A percentile compares a stretch with the other conserved stretches of the same genome.
Evolutionary conservation across 2,888 invertebrate genomes (phyloP).

Genomic region (Ophion slaviceki): DNA sequence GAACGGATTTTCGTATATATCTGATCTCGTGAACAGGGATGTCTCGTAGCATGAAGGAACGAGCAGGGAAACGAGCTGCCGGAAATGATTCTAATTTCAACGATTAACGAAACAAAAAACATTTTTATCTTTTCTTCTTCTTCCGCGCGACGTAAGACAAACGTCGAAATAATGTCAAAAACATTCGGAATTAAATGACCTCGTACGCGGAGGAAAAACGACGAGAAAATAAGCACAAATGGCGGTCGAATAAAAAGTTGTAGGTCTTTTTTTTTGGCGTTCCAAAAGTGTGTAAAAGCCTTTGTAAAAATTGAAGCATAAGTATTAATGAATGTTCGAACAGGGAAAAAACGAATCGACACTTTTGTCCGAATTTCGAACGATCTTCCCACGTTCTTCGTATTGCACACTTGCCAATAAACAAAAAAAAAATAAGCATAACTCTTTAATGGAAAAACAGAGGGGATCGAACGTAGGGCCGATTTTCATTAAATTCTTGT

Average conservation of each 20-base stretch:
- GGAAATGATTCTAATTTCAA: neutral
- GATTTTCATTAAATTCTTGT: slow-evolving; percentile 15
- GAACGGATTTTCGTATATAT: slow-evolving; percentile 56
- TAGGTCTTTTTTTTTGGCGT: neutral
- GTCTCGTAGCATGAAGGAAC: slow-evolving; percentile 8
- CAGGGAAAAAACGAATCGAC: neutral
- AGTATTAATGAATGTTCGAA: no score
- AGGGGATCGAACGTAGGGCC: slow-evolving; percentile 34
- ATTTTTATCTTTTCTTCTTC: neutral
- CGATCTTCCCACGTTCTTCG: slow-evolving; percentile 67
- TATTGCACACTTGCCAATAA: slow-evolving; percentile 77
- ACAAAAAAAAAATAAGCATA: slow-evolving; percentile 28
- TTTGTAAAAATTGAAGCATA: neutral
- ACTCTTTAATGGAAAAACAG: slow-evolving; percentile 13
- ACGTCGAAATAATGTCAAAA: no score
- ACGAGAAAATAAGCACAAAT: no score
- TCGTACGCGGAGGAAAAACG: no score
- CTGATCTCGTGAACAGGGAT: slow-evolving; percentile 34
- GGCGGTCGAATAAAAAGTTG: neutral
- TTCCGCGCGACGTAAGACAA: no score
- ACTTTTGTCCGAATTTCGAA: slow-evolving; percentile 31
- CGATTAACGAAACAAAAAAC: no score
- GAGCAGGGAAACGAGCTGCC: slow-evolving; percentile 2
- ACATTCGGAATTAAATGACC: no score
- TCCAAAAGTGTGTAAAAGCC: neutral